These are phyloP conservation scores for Sericinus montela DNA, from an alignment of 2,888 invertebrate species.

Conservation along the genomic window DNA sequence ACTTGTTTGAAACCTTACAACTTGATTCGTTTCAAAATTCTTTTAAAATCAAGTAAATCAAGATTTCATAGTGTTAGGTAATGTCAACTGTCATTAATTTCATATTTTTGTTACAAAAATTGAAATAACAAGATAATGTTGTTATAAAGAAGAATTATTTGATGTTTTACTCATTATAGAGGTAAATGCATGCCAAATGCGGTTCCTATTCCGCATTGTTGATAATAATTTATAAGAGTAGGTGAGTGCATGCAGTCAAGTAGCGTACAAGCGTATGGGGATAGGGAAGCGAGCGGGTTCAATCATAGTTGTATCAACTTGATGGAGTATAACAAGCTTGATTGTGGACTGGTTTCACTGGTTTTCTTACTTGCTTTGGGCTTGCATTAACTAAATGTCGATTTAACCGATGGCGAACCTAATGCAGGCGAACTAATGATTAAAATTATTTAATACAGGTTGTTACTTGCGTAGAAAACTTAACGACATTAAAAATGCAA, in stretches of 20 bases:
- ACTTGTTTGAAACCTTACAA: too few species aligned
- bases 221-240: slow-evolving; percentile 25
- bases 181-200: slow-evolving; percentile 32
- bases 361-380: slow-evolving; percentile 32
- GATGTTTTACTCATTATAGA: slow-evolving; percentile 28
- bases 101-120: slow-evolving; percentile 13
- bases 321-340: slow-evolving; percentile 32
- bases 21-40: too few species aligned
- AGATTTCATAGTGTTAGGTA: background rate
- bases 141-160: slow-evolving; percentile 17
- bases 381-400: slow-evolving; percentile 18
- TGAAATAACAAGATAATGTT: slow-evolving; percentile 12
- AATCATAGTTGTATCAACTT: slow-evolving; percentile 31
- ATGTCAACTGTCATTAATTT: slow-evolving; percentile 6
- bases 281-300: slow-evolving; percentile 25
- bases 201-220: slow-evolving; percentile 48
- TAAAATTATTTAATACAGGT: background rate
- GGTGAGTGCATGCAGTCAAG: slow-evolving; percentile 13
- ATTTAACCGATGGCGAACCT: background rate
- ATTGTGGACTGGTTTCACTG: slow-evolving; percentile 38
- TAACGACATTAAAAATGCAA: slow-evolving; percentile 4
- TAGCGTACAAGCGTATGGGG: slow-evolving; percentile 13
- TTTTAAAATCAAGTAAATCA: background rate
- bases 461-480: background rate
- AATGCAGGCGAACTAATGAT: background rate